Percentiles rank a stretch among this genome's conserved stretches.
These are phyloP conservation scores for Drosophila colorata DNA, from an alignment of 2,888 invertebrate species.

Conservation along the genomic window DNA sequence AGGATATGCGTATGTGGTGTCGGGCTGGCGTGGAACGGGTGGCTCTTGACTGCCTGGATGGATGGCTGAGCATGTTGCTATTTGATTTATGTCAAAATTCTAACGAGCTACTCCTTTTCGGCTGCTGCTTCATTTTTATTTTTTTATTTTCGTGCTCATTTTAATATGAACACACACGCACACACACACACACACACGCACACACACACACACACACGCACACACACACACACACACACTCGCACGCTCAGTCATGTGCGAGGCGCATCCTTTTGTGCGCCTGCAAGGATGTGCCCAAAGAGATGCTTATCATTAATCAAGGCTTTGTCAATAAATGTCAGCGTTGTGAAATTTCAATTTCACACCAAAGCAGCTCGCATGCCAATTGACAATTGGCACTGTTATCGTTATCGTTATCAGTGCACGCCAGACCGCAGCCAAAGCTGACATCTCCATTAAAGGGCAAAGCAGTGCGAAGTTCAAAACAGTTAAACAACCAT, in stretches of 20 bases:
- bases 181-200: conserved; percentile 6
- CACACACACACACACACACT: conserved; percentile 6
- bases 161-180: conserved; percentile 30
- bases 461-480: conserved; percentile 11
- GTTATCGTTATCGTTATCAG: conserved; percentile 58
- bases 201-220: conserved; percentile 21
- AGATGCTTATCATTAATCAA: conserved; percentile 84
- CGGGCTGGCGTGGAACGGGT: conserved; percentile 15
- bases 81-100: conserved; percentile 85
- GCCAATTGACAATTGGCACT: conserved; percentile 64
- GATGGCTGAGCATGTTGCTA: conserved; percentile 79
- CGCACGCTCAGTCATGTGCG: conserved; percentile 39
- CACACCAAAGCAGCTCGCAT: conserved; percentile 70
- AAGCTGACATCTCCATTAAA: conserved; percentile 67
- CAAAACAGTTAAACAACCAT: conserved; percentile 2
- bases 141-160: conserved; percentile 42
- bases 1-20: conserved; percentile 17
- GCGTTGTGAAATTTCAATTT: conserved; percentile 83
- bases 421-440: conserved; percentile 26
- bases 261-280: conserved; percentile 58
- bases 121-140: conserved; percentile 4
- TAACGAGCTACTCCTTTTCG: conserved; percentile 73
- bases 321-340: conserved; percentile 85
- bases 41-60: conserved; percentile 38
- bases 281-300: conserved; percentile 42